phyloP scores from a whole-genome alignment of 2,113 vertebrate genomes.

The Misgurnus mizolepis region DNA sequence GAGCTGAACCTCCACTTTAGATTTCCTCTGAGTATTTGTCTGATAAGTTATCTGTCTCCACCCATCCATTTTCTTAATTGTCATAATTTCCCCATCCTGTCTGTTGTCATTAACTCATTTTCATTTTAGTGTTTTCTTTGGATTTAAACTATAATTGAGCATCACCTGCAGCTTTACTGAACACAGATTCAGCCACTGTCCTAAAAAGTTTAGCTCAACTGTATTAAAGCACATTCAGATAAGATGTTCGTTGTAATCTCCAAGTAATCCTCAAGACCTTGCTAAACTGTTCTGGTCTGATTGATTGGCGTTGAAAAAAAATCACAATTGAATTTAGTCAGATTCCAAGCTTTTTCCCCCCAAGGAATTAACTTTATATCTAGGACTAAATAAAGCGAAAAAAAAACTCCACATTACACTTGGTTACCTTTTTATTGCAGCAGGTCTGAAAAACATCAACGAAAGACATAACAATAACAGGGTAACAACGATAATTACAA shows the following conservation, averaged over 20 bases:
- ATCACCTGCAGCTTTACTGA: no score
- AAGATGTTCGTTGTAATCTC: no score
- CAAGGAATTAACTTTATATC: background rate
- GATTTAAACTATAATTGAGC: no score
- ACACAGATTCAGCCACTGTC: no score
- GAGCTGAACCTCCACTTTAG: background rate
- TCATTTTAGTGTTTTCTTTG: background rate
- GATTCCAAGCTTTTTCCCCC: background rate
- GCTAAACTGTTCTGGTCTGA: no score
- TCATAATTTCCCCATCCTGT: constrained; percentile 39
- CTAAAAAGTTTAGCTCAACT: no score
- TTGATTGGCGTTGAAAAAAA: no score
- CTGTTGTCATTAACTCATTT: constrained; percentile 9
- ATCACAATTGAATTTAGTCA: background rate
- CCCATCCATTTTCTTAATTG: constrained; percentile 50
- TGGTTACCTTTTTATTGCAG: constrained; percentile 55
- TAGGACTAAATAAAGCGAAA: background rate
- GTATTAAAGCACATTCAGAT: no score
- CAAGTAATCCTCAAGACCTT: no score
- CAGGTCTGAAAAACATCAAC: constrained; percentile 48
- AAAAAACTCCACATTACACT: background rate
- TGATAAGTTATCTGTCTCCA: constrained; percentile 46
- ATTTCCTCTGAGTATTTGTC: background rate
- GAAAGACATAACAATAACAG: constrained; percentile 35
- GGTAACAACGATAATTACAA: constrained; percentile 57